Evolutionary conservation across 2,797 vertebrate genomes (phyloP).

Genomic region (Micromesistius poutassou): DNA sequence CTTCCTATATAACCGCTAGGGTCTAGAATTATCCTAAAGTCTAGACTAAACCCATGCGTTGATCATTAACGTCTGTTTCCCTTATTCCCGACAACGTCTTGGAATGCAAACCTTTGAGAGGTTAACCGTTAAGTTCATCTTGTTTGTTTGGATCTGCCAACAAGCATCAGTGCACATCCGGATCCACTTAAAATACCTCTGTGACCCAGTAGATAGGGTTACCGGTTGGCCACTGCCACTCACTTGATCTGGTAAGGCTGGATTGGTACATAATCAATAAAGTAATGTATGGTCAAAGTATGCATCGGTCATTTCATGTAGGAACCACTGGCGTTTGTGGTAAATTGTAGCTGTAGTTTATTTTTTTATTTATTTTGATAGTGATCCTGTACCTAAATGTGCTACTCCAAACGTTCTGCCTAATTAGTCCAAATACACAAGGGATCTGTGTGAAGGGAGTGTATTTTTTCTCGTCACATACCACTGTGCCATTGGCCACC

Average conservation of each 20-base stretch:
- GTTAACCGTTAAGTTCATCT: conserved; percentile 9
- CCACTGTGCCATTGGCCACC: conserved; percentile 10
- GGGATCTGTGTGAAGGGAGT: not conserved
- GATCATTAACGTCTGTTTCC: not conserved
- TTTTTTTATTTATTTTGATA: not conserved
- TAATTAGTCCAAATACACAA: not conserved
- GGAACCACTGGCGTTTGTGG: not conserved
- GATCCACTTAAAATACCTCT: conserved; percentile 49
- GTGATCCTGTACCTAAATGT: not conserved
- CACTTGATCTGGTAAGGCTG: not conserved
- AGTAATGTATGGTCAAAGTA: not conserved
- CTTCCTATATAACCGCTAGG: not conserved
- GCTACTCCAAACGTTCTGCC: not conserved
- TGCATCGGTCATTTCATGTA: not conserved
- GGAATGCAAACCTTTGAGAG: not conserved
- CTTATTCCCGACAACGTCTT: not conserved
- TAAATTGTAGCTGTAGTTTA: not conserved
- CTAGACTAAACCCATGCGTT: not conserved
- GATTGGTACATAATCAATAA: not conserved
- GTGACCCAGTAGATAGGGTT: conserved; percentile 26
- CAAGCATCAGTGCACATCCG: conserved; percentile 25
- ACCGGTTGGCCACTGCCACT: not conserved
- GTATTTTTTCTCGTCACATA: not conserved
- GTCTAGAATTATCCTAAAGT: not conserved
- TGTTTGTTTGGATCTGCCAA: conserved; percentile 39